Percentiles rank a stretch among this genome's conserved stretches.
Evolutionary conservation across 2,888 invertebrate genomes (phyloP).

Genomic region (Amblyjoppa proteus): DNA sequence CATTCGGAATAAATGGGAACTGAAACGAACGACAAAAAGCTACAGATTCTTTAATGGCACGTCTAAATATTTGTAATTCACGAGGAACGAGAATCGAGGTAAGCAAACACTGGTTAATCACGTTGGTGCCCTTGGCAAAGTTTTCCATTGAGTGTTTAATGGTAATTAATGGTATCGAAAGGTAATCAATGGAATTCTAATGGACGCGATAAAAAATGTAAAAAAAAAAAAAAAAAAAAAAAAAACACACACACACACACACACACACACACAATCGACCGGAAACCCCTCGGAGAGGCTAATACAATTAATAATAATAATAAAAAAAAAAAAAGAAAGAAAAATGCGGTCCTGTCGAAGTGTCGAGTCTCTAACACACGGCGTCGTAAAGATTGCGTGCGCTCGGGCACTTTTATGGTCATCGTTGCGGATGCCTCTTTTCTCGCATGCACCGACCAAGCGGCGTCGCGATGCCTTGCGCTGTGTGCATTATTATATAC

Average conservation of each 20-base stretch:
- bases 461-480: constrained; percentile 11
- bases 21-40: neutral
- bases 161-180: too few species aligned
- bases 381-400: constrained; percentile 52
- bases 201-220: too few species aligned
- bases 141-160: too few species aligned
- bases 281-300: neutral
- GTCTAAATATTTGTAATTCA: too few species aligned
- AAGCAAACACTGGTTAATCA: too few species aligned
- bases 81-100: too few species aligned
- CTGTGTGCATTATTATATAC: constrained; percentile 3
- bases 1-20: too few species aligned
- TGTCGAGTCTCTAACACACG: constrained; percentile 50
- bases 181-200: too few species aligned
- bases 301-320: neutral
- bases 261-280: neutral
- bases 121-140: too few species aligned
- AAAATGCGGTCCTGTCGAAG: constrained; percentile 29
- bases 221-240: too few species aligned
- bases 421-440: constrained; percentile 7
- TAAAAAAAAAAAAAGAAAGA: constrained; percentile 8
- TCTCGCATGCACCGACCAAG: constrained; percentile 15
- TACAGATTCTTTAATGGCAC: too few species aligned
- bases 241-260: too few species aligned
- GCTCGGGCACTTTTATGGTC: constrained; percentile 36